A percentile compares a stretch with the other conserved stretches of the same genome.
phyloP scores from a whole-genome alignment of 2,113 vertebrate species.

The Synodontis membranacea region DNA sequence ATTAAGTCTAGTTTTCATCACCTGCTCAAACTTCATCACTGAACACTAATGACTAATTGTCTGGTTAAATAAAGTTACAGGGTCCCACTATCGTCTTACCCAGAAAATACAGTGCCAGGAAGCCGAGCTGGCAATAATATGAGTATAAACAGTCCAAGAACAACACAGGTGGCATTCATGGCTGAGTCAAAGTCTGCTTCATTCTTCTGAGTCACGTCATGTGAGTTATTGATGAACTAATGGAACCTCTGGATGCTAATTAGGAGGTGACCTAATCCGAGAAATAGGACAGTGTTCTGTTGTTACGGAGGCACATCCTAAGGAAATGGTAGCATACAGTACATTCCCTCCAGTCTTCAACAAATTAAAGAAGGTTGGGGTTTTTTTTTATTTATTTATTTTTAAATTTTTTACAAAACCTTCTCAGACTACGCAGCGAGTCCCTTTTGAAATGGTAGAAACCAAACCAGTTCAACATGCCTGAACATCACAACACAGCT shows the following conservation, averaged over 20 bases:
- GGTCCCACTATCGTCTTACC: background rate
- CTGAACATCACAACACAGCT: background rate
- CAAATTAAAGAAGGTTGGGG: background rate
- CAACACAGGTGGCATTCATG: conserved; percentile 35
- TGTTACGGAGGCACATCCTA: conserved; percentile 22
- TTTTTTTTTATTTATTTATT: no score
- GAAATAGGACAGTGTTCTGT: background rate
- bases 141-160: conserved; percentile 48
- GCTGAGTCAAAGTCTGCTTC: background rate
- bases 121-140: background rate
- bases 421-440: background rate
- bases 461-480: background rate
- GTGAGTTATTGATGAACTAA: conserved; percentile 55
- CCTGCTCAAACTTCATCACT: background rate
- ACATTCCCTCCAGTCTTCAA: background rate
- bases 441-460: background rate
- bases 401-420: background rate
- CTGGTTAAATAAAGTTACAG: background rate
- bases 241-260: conserved; percentile 57
- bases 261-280: conserved; percentile 46
- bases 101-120: background rate
- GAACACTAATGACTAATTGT: background rate
- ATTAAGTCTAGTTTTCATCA: background rate
- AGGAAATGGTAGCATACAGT: background rate
- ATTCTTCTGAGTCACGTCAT: background rate